phyloP scores from a whole-genome alignment of 2,888 invertebrate genomes.

The Mimachlamys varia region DNA sequence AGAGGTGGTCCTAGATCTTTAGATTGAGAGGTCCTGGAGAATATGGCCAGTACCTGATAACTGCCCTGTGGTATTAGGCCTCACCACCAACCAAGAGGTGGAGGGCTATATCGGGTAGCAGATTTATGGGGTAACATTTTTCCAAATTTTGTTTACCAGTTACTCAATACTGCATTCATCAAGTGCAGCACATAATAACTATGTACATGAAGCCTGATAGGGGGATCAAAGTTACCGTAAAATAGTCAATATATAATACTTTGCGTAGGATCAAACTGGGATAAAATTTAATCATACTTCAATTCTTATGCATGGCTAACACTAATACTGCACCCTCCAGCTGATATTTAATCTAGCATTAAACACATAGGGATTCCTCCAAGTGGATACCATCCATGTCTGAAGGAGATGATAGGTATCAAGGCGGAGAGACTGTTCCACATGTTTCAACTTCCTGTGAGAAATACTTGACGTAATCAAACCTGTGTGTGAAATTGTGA shows the following conservation, averaged over 20 bases:
- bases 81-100: no score
- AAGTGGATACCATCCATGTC: no score
- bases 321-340: not conserved
- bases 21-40: no score
- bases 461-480: not conserved
- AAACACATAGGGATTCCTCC: conserved; percentile 10
- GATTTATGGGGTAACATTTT: not conserved
- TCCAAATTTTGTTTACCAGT: not conserved
- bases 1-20: no score
- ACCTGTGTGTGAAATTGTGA: not conserved
- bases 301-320: not conserved
- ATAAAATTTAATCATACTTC: not conserved
- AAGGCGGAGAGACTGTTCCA: not conserved
- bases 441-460: not conserved
- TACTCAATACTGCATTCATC: not conserved
- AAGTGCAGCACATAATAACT: no score
- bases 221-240: no score
- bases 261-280: not conserved
- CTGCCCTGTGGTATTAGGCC: no score
- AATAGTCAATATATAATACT: no score
- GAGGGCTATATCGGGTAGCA: no score
- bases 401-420: not conserved
- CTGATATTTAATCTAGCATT: not conserved
- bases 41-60: no score
- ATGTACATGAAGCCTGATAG: no score